Evolutionary conservation across 1,140 invertebrate species (phyloP).

Genomic region (Linepithema humile): DNA sequence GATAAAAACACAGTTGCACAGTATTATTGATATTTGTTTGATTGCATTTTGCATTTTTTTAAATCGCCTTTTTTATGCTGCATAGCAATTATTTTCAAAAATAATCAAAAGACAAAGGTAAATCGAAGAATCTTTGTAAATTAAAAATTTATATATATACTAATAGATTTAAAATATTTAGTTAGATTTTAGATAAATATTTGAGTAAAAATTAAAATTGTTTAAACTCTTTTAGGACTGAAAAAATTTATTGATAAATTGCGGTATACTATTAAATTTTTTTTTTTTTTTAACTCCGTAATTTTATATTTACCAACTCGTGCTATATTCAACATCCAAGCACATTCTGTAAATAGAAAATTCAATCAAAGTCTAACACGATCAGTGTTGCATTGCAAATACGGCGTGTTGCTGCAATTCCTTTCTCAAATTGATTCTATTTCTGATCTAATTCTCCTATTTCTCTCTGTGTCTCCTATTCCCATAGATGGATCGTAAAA

Average conservation of each 20-base stretch:
- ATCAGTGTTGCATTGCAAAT: background rate
- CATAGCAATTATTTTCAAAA: background rate
- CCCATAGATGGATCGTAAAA: slow-evolving; percentile 13
- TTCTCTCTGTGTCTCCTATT: slow-evolving; percentile 14
- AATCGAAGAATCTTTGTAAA: background rate
- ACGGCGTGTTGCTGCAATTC: background rate
- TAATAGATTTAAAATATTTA: background rate
- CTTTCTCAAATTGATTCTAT: slow-evolving; percentile 36
- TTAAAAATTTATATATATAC: slow-evolving; percentile 3
- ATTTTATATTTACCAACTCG: background rate
- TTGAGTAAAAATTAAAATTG: background rate
- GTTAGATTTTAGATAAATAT: no score
- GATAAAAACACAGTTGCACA: background rate
- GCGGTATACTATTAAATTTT: background rate
- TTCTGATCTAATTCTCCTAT: slow-evolving; percentile 23
- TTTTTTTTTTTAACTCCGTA: no score
- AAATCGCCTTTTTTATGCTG: background rate
- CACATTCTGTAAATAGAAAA: background rate
- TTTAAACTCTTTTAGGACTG: background rate
- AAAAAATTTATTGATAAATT: background rate
- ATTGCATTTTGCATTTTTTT: background rate
- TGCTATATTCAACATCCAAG: background rate
- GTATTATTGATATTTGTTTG: background rate
- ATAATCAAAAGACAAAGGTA: no score
- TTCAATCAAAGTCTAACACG: background rate